Conservation (phyloP, 2,113 vertebrate genomes). For the Scomber colias region DNA sequence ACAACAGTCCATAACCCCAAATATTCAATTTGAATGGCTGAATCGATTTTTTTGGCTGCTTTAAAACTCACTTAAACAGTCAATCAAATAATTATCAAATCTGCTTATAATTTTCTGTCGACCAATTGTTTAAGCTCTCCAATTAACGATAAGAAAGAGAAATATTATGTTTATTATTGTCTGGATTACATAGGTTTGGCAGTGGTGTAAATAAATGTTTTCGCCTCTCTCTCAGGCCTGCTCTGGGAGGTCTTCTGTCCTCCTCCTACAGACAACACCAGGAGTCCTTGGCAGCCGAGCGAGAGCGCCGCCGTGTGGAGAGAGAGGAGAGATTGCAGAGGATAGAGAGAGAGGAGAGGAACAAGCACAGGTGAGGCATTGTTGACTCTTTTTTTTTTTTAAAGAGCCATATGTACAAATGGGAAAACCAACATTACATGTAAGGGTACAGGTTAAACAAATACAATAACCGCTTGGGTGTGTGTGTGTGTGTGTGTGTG, state of each 20-base stretch:
- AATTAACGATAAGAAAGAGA: background rate
- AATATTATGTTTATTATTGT: background rate
- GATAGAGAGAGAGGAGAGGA: constrained; percentile 97
- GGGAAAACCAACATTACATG: too few species aligned
- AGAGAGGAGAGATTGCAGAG: constrained; percentile 94
- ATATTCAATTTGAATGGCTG: too few species aligned
- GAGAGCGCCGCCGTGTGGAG: constrained; percentile 93
- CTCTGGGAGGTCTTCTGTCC: constrained; percentile 91
- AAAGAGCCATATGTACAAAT: background rate
- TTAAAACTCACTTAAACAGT: too few species aligned
- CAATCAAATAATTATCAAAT: too few species aligned
- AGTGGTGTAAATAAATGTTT: background rate
- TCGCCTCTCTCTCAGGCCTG: constrained; percentile 80
- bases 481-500: background rate
- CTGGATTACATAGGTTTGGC: background rate
- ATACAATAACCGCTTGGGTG: background rate
- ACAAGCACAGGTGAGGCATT: constrained; percentile 91
- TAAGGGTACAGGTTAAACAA: background rate
- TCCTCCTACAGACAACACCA: constrained; percentile 97
- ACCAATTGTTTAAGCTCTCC: too few species aligned
- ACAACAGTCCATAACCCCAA: too few species aligned
- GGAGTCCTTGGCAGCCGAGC: constrained; percentile 94
- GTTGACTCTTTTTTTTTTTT: background rate
- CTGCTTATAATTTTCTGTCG: too few species aligned
- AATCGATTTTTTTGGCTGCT: too few species aligned